phyloP scores from a whole-genome alignment of 2,113 vertebrate species.

The Ictalurus furcatus region DNA sequence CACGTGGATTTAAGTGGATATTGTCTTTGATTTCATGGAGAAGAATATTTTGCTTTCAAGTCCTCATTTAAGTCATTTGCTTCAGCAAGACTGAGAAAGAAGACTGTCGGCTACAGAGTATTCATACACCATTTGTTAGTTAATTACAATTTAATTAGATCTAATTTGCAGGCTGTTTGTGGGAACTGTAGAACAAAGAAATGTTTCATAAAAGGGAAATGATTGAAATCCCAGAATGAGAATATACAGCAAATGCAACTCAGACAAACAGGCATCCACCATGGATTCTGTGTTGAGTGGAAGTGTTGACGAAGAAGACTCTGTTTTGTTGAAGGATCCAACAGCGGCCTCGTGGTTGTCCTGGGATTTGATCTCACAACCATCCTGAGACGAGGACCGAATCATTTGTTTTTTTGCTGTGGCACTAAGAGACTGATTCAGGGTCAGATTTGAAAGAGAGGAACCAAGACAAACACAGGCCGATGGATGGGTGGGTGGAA shows the following conservation, averaged over 20 bases:
- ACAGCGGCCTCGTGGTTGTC: neutral
- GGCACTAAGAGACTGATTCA: neutral
- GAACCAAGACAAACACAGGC: neutral
- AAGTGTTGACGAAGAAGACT: no score
- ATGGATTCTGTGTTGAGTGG: neutral
- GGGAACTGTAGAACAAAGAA: neutral
- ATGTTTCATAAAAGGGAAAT: constrained; percentile 1
- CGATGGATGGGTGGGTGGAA: neutral
- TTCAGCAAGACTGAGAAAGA: neutral
- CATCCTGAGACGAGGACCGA: neutral
- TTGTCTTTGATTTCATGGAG: neutral
- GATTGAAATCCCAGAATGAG: constrained; percentile 15
- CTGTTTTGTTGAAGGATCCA: neutral
- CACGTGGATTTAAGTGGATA: neutral
- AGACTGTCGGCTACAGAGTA: neutral
- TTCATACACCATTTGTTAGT: constrained; percentile 34
- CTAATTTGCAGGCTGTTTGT: constrained; percentile 27
- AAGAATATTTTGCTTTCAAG: neutral
- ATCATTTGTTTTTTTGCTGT: neutral
- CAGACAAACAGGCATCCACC: neutral
- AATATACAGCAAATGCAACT: neutral
- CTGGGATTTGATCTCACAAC: neutral
- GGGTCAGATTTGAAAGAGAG: neutral
- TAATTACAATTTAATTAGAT: constrained; percentile 38
- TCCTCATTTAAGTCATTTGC: neutral